Conservation (phyloP, 1,140 invertebrate species). For the Lasioglossum baleicum region DNA sequence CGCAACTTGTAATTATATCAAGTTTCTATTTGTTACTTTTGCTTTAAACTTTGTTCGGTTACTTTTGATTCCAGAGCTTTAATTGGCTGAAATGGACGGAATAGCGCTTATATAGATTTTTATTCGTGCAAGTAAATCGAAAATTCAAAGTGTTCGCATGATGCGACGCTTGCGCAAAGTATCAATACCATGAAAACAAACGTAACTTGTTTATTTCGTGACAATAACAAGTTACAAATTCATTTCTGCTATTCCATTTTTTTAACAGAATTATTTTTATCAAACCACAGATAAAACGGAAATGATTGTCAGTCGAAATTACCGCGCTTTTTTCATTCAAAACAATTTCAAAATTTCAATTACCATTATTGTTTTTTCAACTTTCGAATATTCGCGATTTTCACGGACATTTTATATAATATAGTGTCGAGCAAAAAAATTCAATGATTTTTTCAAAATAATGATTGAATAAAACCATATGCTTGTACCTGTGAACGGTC, state of each 20-base stretch:
- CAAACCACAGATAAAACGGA: not conserved
- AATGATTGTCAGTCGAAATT: not conserved
- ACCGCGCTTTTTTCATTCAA: not conserved
- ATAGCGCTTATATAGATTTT: not conserved
- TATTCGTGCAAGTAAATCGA: not conserved
- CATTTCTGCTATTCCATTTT: not conserved
- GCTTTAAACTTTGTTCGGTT: not conserved
- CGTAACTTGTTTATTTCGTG: not conserved
- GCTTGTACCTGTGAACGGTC: too few species aligned
- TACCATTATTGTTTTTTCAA: too few species aligned
- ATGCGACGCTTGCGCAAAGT: conserved; percentile 24
- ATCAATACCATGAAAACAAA: not conserved
- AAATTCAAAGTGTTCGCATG: conserved; percentile 29
- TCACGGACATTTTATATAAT: too few species aligned
- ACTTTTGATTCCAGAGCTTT: not conserved
- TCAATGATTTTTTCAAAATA: too few species aligned
- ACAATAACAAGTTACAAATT: not conserved
- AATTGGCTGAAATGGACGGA: not conserved
- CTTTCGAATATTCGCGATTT: too few species aligned
- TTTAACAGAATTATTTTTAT: not conserved
- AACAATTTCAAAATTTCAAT: too few species aligned
- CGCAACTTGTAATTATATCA: not conserved
- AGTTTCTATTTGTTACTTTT: not conserved
- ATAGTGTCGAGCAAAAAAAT: too few species aligned
- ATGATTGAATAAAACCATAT: too few species aligned